These are phyloP conservation scores for Oconnorella tubifera DNA, from an alignment of 2,888 invertebrate species.

Conservation along the genomic window DNA sequence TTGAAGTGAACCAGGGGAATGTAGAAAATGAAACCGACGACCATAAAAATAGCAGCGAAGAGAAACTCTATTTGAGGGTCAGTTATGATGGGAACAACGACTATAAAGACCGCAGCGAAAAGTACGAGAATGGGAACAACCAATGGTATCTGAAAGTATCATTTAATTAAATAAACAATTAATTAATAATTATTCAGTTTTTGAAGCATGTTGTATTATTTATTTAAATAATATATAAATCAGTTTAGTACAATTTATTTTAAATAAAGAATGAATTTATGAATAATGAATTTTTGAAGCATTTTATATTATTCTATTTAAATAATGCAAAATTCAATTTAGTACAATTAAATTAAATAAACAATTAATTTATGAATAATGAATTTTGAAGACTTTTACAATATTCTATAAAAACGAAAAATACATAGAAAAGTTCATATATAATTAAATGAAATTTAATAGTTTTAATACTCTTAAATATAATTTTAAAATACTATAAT, in stretches of 20 bases:
- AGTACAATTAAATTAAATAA: too few relatives aligned
- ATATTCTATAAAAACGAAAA: too few relatives aligned
- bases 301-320: too few relatives aligned
- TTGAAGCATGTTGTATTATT: neutral
- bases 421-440: too few relatives aligned
- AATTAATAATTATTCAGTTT: neutral
- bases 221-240: neutral
- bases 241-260: neutral
- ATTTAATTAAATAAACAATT: too few relatives aligned
- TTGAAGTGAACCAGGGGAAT: conserved; percentile 81
- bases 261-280: neutral
- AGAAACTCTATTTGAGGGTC: conserved; percentile 91
- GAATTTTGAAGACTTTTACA: too few relatives aligned
- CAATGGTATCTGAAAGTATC: conserved; percentile 60
- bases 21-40: conserved; percentile 84
- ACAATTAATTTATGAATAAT: too few relatives aligned
- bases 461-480: too few relatives aligned
- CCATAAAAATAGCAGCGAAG: conserved; percentile 84
- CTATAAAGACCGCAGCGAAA: conserved; percentile 83
- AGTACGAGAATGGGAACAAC: conserved; percentile 86
- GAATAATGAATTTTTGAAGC: neutral
- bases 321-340: too few relatives aligned
- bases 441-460: too few relatives aligned
- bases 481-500: too few relatives aligned
- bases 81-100: conserved; percentile 88